These are phyloP conservation scores for Coreius guichenoti DNA, from an alignment of 2,797 vertebrate species.

Conservation along the genomic window DNA sequence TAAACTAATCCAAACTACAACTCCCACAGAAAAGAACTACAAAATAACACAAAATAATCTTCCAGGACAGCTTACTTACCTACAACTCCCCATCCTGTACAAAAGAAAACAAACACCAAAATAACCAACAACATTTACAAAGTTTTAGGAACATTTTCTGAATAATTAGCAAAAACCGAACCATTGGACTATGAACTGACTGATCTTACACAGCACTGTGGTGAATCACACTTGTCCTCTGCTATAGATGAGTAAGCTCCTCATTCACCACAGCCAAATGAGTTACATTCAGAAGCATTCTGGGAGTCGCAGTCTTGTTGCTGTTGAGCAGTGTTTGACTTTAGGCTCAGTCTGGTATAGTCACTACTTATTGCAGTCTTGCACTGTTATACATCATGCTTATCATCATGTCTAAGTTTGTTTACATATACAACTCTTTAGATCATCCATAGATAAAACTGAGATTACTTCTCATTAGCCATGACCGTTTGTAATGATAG, in stretches of 20 bases:
- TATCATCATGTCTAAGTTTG: background rate
- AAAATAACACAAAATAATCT: too few relatives aligned
- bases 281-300: constrained; percentile 37
- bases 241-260: constrained; percentile 16
- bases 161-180: background rate
- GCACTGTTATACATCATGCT: constrained; percentile 6
- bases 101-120: background rate
- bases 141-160: background rate
- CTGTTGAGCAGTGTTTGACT: constrained; percentile 13
- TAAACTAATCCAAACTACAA: background rate
- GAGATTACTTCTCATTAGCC: constrained; percentile 36
- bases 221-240: constrained; percentile 36
- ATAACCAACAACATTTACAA: background rate
- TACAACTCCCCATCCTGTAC: background rate
- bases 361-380: constrained; percentile 41
- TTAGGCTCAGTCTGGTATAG: constrained; percentile 6
- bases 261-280: constrained; percentile 34
- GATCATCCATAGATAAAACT: constrained; percentile 18
- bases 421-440: constrained; percentile 11
- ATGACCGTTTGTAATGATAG: constrained; percentile 26
- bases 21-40: background rate
- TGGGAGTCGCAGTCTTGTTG: background rate
- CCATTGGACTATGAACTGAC: constrained; percentile 17
- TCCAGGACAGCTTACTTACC: background rate
- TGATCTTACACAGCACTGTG: constrained; percentile 17